Evolutionary conservation across 2,888 invertebrate genomes (phyloP).

Genomic region (Lycia hirtaria): DNA sequence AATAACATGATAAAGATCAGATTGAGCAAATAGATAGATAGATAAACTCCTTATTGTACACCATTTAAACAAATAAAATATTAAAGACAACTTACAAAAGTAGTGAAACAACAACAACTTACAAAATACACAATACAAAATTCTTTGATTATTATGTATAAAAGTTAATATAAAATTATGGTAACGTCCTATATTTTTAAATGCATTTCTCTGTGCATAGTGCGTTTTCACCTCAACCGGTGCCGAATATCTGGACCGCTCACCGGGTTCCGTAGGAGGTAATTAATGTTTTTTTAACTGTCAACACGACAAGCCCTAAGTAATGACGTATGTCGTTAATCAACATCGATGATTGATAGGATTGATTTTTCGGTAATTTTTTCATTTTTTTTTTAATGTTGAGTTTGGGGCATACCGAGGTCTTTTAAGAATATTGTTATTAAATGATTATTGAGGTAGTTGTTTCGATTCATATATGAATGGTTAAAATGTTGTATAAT

Average conservation of each 20-base stretch:
- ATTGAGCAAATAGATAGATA: too few relatives aligned
- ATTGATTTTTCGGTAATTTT: constrained; percentile 26
- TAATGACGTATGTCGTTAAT: constrained; percentile 54
- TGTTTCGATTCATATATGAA: too few relatives aligned
- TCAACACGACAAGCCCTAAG: constrained; percentile 55
- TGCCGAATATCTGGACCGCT: constrained; percentile 52
- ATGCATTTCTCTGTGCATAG: neutral
- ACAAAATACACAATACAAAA: too few relatives aligned
- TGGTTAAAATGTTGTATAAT: too few relatives aligned
- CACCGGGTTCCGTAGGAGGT: constrained; percentile 50
- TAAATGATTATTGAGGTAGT: neutral
- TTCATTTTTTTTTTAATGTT: constrained; percentile 13
- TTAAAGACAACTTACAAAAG: too few relatives aligned
- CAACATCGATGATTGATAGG: constrained; percentile 51
- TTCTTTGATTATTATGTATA: too few relatives aligned
- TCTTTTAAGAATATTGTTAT: neutral
- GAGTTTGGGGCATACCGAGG: neutral
- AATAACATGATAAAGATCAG: too few relatives aligned
- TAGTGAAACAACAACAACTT: too few relatives aligned
- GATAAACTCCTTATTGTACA: too few relatives aligned
- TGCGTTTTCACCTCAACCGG: constrained; percentile 10
- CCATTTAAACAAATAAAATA: too few relatives aligned
- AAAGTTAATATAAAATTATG: too few relatives aligned
- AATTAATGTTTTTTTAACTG: constrained; percentile 63
- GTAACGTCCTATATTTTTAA: too few relatives aligned